A percentile compares a stretch with the other conserved stretches of the same genome.
Conservation (phyloP, 53 echinoderm and acorn worm species). For the Pentamera pediparva region DNA sequence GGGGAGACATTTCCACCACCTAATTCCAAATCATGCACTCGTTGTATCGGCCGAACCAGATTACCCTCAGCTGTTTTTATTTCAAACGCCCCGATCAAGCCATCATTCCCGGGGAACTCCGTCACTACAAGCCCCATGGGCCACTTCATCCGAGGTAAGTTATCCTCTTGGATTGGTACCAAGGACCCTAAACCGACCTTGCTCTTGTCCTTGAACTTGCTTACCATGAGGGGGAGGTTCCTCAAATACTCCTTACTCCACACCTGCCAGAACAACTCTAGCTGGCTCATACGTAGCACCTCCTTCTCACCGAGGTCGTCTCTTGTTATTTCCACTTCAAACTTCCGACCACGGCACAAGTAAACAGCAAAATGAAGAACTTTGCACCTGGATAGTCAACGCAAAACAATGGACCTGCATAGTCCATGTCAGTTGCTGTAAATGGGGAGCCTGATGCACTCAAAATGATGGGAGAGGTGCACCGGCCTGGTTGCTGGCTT, state of each 20-base stretch:
- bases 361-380: constrained; percentile 29
- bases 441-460: constrained; percentile 14
- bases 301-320: not conserved
- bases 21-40: constrained; percentile 25
- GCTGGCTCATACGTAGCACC: not conserved
- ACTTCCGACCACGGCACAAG: not conserved
- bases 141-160: constrained; percentile 33
- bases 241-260: constrained; percentile 32
- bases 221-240: constrained; percentile 28
- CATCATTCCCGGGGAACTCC: constrained; percentile 29
- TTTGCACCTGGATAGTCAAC: constrained; percentile 8
- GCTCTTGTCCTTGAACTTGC: constrained; percentile 21
- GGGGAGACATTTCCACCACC: constrained; percentile 8
- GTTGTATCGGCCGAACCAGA: constrained; percentile 21
- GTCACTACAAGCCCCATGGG: constrained; percentile 18
- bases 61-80: constrained; percentile 16
- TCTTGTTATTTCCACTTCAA: not conserved
- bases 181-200: constrained; percentile 23
- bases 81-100: constrained; percentile 21
- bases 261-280: constrained; percentile 27
- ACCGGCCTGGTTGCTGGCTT: constrained; percentile 1
- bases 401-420: constrained; percentile 38
- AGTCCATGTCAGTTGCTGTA: constrained; percentile 16
- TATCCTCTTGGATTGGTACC: constrained; percentile 17
- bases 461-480: constrained; percentile 12